Evolutionary conservation across 1,140 invertebrate genomes (phyloP).

Genomic region (Diabrotica undecimpunctata): DNA sequence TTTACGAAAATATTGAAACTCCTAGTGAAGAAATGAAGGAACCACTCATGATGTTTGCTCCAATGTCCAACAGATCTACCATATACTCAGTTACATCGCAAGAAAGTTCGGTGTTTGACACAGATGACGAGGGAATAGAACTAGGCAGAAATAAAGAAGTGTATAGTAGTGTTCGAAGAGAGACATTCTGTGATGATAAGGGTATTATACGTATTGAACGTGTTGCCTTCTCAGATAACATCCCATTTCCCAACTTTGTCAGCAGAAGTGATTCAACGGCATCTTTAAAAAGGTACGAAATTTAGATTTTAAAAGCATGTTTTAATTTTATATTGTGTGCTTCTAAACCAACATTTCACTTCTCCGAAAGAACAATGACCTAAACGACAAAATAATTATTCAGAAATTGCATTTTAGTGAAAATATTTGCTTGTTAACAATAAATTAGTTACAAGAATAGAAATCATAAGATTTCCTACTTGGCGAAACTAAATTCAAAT

Average conservation of each 20-base stretch:
- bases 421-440: no score
- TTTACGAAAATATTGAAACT: not conserved
- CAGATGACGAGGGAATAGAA: constrained; percentile 20
- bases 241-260: constrained; percentile 11
- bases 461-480: no score
- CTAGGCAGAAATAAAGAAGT: constrained; percentile 12
- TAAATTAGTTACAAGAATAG: no score
- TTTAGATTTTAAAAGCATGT: not conserved
- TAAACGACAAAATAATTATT: no score
- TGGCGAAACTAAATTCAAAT: no score
- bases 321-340: no score
- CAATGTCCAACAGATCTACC: constrained; percentile 27
- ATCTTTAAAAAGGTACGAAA: constrained; percentile 1
- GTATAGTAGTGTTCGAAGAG: constrained; percentile 21
- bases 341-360: no score
- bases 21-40: not conserved
- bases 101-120: constrained; percentile 21
- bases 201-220: constrained; percentile 32
- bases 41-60: constrained; percentile 1
- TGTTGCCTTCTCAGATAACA: constrained; percentile 12
- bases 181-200: constrained; percentile 28
- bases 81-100: constrained; percentile 29
- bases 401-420: no score
- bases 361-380: no score
- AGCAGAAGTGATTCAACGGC: constrained; percentile 10